Evolutionary conservation across 2,888 invertebrate genomes (phyloP).

Genomic region (Mystacides longicornis): DNA sequence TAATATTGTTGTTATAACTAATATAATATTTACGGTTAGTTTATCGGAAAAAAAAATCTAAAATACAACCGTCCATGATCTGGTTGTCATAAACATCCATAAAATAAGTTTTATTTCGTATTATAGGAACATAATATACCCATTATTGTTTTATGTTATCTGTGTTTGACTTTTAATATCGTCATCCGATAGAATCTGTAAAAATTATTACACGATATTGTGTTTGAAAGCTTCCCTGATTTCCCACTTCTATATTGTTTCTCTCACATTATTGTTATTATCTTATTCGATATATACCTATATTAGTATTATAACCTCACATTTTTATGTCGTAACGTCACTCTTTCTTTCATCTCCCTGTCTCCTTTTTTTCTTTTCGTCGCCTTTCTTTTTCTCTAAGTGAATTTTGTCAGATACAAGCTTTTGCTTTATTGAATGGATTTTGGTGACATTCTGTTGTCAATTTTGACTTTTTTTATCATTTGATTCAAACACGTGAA

Average conservation of each 20-base stretch:
- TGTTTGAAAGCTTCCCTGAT: background rate
- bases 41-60: too few relatives aligned
- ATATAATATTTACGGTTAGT: too few relatives aligned
- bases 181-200: background rate
- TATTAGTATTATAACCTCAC: background rate
- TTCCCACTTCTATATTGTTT: background rate
- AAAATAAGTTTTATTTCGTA: too few relatives aligned
- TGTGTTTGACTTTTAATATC: background rate
- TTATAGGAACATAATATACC: too few relatives aligned
- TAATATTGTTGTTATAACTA: too few relatives aligned
- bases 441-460: background rate
- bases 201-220: background rate
- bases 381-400: background rate
- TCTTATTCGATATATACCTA: background rate
- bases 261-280: background rate
- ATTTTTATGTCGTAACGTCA: background rate
- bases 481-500: too few relatives aligned
- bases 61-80: too few relatives aligned
- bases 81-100: too few relatives aligned
- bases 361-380: background rate
- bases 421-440: background rate
- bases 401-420: background rate
- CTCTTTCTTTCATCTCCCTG: background rate
- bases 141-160: background rate
- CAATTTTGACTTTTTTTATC: background rate